Conservation (phyloP, 2,888 invertebrate species). For the Zygaena filipendulae region DNA sequence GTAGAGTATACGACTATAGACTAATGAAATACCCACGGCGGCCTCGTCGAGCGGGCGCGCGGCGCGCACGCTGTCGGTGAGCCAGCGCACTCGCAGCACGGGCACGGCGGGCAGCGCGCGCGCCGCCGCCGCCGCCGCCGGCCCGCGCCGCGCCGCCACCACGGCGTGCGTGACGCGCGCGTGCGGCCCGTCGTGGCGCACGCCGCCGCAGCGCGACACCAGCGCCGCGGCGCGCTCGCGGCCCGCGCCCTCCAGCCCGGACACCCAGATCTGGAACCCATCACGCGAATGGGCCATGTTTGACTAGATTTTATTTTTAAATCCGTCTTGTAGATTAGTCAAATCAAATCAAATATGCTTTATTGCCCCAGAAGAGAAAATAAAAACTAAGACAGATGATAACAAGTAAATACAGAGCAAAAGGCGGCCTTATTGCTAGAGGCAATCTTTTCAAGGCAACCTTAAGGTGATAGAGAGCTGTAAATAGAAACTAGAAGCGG, state of each 20-base stretch:
- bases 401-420: too few species aligned
- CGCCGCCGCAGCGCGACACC: constrained; percentile 78
- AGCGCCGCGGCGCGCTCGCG: constrained; percentile 45
- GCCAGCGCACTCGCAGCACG: constrained; percentile 79
- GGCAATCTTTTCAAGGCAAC: too few species aligned
- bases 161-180: constrained; percentile 83
- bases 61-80: constrained; percentile 75
- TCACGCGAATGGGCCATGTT: not conserved
- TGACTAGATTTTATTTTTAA: too few species aligned
- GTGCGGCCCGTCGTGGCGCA: constrained; percentile 78
- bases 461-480: too few species aligned
- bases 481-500: too few species aligned
- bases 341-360: too few species aligned
- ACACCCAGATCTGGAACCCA: constrained; percentile 48
- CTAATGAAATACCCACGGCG: constrained; percentile 28
- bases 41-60: constrained; percentile 31
- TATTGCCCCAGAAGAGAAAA: too few species aligned
- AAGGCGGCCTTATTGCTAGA: too few species aligned
- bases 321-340: too few species aligned
- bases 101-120: constrained; percentile 53
- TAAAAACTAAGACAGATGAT: too few species aligned
- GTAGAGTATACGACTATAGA: too few species aligned
- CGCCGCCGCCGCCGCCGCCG: constrained; percentile 18
- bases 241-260: constrained; percentile 35
- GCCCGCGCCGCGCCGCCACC: constrained; percentile 68